These are phyloP conservation scores for Acanthosepion lycidas DNA, from an alignment of 2,888 invertebrate genomes.

Conservation along the genomic window DNA sequence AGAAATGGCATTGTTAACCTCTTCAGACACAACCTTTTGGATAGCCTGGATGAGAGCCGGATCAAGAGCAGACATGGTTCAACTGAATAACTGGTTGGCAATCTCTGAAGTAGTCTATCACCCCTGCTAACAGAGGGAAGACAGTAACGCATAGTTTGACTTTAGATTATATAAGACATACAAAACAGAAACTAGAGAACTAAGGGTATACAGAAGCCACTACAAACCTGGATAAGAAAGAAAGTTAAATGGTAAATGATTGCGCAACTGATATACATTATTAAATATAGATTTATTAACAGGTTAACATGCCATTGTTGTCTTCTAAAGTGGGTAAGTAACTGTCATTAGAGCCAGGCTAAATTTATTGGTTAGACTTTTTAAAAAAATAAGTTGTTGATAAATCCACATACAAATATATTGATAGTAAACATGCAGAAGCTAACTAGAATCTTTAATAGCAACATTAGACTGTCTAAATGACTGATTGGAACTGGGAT, in stretches of 20 bases:
- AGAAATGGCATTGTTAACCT: conserved; percentile 20
- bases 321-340: conserved; percentile 12
- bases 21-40: conserved; percentile 36
- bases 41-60: conserved; percentile 42
- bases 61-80: conserved; percentile 44
- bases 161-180: not conserved
- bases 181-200: not conserved
- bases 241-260: not conserved
- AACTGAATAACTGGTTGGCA: not conserved
- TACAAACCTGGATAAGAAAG: not conserved
- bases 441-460: not conserved
- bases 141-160: not conserved
- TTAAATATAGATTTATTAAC: not conserved
- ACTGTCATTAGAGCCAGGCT: not conserved
- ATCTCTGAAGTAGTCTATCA: not conserved
- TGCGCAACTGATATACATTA: not conserved
- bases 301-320: not conserved
- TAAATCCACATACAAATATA: not conserved
- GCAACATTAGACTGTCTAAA: not conserved
- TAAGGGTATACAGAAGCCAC: not conserved
- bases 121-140: conserved; percentile 8
- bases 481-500: not conserved
- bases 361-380: not conserved
- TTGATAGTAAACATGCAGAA: not conserved
- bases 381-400: not conserved